Base-by-base conservation (phyloP, 2,797 vertebrate species). In the Rhynchonycteris naso region DNA sequence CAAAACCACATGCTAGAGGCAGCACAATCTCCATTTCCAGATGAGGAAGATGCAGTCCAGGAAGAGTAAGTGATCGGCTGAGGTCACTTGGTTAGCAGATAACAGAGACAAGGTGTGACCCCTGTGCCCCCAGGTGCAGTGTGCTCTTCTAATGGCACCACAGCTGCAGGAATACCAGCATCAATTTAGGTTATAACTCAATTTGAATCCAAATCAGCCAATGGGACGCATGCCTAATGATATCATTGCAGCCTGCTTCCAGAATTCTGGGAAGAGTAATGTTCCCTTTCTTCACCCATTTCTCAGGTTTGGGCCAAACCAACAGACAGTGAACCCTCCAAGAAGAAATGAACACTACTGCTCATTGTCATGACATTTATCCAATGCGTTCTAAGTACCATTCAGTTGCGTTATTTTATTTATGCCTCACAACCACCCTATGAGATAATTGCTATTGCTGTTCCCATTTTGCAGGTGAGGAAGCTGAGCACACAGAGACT, bases 391-490 rank as follows among this genome's bases (percentile, higher is more conserved):
- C 69, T 26, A 58, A 88, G 52, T 33, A n/a, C 13, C 47, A 19
- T n/a, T 71, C 11, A 1, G 2, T 47, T 58, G 71, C 18, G 4
- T 61, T 65, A 33, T 72, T 88, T 72, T 56, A 38, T 61, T 72
- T 10, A 38, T n/a, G 15, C 50, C 89, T 90, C 86, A 6, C 24
- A 43, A 54, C 21, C 19, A 15, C 8, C 14, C 59, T n/a, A 0
- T 28, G 78, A 61, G 18, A 52, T 83, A 6, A 16, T 7, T 52
- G 1, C 74, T 33, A 0, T n/a, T 43, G n/a, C 52, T 26, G 50
- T 59, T n/a, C 56, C 38, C 61, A 26, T 84, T 80, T 87, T 75
- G 76, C 30, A 52, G 61, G 65, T 33, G n/a, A 91, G 33, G 52
- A 74, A 47, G 50, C 28, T 30, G 63, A 87, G 50, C 21, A 74